phyloP scores from a whole-genome alignment of 2,113 vertebrate genomes.

The Cochlearius cochlearius region DNA sequence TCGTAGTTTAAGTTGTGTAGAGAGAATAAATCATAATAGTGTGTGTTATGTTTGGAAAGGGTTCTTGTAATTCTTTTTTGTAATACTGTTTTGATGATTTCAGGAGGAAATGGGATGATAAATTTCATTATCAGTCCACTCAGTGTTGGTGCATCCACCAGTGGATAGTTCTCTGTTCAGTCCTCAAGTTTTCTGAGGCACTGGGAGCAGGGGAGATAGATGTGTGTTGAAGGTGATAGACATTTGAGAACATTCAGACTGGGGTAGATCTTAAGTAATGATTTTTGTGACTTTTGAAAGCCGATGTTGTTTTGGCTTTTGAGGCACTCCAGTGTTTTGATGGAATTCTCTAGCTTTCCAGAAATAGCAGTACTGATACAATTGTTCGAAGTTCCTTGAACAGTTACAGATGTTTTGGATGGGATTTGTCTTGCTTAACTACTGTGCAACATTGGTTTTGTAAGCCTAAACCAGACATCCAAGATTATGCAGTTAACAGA shows the following conservation, averaged over 20 bases:
- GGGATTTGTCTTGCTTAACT: neutral
- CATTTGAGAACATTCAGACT: neutral
- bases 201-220: neutral
- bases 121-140: neutral
- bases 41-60: neutral
- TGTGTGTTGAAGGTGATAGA: neutral
- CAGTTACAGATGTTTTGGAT: neutral
- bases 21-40: neutral
- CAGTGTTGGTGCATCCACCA: accelerated
- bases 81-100: neutral
- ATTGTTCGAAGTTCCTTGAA: neutral
- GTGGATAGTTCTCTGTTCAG: neutral
- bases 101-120: neutral
- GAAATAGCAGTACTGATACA: neutral
- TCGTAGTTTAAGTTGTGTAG: neutral
- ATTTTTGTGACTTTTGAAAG: neutral
- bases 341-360: neutral
- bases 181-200: neutral
- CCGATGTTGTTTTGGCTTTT: neutral
- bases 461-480: neutral
- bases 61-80: neutral
- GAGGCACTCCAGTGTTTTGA: neutral
- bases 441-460: neutral
- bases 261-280: neutral
- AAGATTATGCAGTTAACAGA: neutral